A percentile compares a stretch with the other conserved stretches of the same genome.
These are phyloP conservation scores for Tor tambroides DNA, from an alignment of 2,113 vertebrate genomes.

Conservation along the genomic window DNA sequence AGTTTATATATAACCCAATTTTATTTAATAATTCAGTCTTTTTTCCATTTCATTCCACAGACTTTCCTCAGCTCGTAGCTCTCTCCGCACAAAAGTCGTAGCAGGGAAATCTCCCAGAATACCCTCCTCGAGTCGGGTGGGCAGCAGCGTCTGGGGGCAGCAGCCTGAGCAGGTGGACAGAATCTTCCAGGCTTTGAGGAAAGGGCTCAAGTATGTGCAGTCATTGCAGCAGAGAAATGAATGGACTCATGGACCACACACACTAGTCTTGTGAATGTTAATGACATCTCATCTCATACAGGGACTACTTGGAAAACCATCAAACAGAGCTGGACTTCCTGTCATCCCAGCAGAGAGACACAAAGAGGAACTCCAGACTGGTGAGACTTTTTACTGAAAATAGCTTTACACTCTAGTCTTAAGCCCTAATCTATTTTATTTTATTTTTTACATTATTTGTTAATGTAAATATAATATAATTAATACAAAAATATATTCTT, in stretches of 20 bases:
- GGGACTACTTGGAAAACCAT: constrained; percentile 85
- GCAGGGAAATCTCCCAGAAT: constrained; percentile 76
- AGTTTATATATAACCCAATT: background rate
- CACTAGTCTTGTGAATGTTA: background rate
- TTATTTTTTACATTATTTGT: background rate
- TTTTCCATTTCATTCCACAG: constrained; percentile 56
- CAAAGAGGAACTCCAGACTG: constrained; percentile 90
- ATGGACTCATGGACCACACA: background rate
- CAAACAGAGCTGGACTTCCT: constrained; percentile 91
- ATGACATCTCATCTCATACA: constrained; percentile 58
- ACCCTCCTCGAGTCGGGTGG: constrained; percentile 75
- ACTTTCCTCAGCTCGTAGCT: constrained; percentile 72
- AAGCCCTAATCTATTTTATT: background rate
- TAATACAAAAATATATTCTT: constrained; percentile 29
- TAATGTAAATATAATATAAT: background rate
- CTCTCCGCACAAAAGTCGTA: constrained; percentile 78
- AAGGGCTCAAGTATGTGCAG: constrained; percentile 87
- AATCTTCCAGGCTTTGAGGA: constrained; percentile 88
- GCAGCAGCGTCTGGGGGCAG: constrained; percentile 73
- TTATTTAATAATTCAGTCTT: background rate
- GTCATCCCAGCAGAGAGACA: constrained; percentile 85
- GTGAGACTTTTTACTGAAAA: constrained; percentile 72
- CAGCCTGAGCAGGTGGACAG: constrained; percentile 89
- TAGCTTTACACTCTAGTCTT: background rate
- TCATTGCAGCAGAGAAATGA: constrained; percentile 12